These are phyloP conservation scores for Drosophila arawakana DNA, from an alignment of 1,140 invertebrate genomes.

Conservation along the genomic window DNA sequence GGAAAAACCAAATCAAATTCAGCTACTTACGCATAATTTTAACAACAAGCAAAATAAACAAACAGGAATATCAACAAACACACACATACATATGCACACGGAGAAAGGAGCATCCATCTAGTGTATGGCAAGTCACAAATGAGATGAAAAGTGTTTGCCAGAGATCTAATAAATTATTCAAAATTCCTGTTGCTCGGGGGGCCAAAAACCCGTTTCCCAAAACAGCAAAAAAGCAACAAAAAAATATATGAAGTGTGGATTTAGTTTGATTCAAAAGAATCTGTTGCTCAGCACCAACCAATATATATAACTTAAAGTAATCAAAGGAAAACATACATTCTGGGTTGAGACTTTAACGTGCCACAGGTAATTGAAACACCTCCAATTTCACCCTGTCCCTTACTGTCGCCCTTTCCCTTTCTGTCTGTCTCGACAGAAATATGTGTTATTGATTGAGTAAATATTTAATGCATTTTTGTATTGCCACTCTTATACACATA, in stretches of 20 bases:
- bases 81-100: background rate
- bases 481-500: constrained; percentile 19
- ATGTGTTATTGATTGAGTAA: constrained; percentile 56
- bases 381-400: background rate
- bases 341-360: background rate
- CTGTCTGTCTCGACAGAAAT: constrained; percentile 4
- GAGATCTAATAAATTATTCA: constrained; percentile 51
- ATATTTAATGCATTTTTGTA: constrained; percentile 56
- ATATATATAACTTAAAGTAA: constrained; percentile 27
- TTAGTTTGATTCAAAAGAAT: constrained; percentile 30
- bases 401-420: background rate
- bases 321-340: constrained; percentile 2
- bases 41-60: constrained; percentile 26
- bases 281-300: constrained; percentile 1
- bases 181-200: constrained; percentile 27
- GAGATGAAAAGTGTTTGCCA: constrained; percentile 38
- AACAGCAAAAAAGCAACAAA: background rate
- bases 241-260: background rate
- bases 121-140: constrained; percentile 21
- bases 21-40: constrained; percentile 50
- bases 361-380: constrained; percentile 35
- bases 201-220: background rate
- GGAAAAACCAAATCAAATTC: constrained; percentile 38
- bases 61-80: constrained; percentile 1
- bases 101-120: background rate